Base-by-base conservation (phyloP, 2,888 invertebrate species). In the Scaptomyza caliginosa region DNA sequence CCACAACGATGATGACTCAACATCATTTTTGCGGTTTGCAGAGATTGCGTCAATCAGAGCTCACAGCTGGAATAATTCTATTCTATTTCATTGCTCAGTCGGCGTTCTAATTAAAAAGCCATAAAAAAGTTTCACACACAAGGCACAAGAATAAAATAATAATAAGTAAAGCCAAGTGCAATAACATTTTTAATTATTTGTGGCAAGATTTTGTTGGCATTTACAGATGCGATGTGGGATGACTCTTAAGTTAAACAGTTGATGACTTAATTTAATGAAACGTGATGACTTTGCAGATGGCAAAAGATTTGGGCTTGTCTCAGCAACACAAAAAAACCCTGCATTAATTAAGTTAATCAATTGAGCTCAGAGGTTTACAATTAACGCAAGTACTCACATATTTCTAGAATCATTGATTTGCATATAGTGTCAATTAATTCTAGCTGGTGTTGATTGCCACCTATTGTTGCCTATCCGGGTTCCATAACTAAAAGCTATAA, bases 401-500 rank as follows among this genome's bases (percentile, higher is more conserved):
- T 54, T 43, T 67, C 43, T 57, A 48, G 59, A 71, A 60, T 57
- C 56, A 73, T 51, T 34, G 38, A 82, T 80, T 80, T 74, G 56
- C 79, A 85, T 82, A 68, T 82, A 74, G 76, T 45, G 75, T 54
- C 64, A 72, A 77, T 64, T 73, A 78, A 78, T 84, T 46, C 32
- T 38, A 56, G 45, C 65, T 58, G 38, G 40, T 40, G 26, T 71
- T 71, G 67, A 74, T 68, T 57, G 36, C 43, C n/a, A 28, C n/a
- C 62, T 40, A 59, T 76, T 64, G 63, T 58, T 68, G 68, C 39
- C 73, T 62, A 78, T 79, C 76, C 85, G 82, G 79, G 56, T 82
- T 85, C 55, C 34, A 26, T 62, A 66, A 59, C 55, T 40, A 42
- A 32, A 32, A 38, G 24, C 7, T 38, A 40, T 24, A 50, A 19